These are phyloP conservation scores for Opisthograptis luteolata DNA, from an alignment of 2,888 invertebrate species.

Conservation along the genomic window DNA sequence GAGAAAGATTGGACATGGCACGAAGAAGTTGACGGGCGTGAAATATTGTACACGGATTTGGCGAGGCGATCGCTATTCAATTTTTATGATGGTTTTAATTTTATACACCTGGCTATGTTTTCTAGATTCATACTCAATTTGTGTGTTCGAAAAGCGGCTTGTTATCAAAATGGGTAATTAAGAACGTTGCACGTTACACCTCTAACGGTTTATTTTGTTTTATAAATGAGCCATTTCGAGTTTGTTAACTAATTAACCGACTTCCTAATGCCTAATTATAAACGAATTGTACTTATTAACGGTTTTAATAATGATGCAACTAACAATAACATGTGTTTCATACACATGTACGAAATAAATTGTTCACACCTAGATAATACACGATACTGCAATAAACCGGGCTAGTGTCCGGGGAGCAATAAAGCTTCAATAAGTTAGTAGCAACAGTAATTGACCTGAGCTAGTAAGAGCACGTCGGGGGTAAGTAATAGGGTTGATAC, in stretches of 20 bases:
- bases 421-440: constrained; percentile 32
- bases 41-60: constrained; percentile 64
- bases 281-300: constrained; percentile 7
- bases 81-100: constrained; percentile 46
- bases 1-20: constrained; percentile 67
- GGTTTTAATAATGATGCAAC: not conserved
- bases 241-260: not conserved
- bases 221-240: not conserved
- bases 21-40: constrained; percentile 64
- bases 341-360: constrained; percentile 11
- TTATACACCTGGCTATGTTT: constrained; percentile 28
- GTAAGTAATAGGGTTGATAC: constrained; percentile 30
- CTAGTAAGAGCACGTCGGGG: constrained; percentile 28
- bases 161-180: not conserved
- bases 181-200: not conserved
- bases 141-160: not conserved
- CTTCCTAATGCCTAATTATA: not conserved
- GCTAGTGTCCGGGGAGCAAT: constrained; percentile 23
- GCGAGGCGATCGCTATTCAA: constrained; percentile 50
- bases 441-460: constrained; percentile 29
- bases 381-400: constrained; percentile 23
- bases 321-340: too few relatives aligned
- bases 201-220: not conserved
- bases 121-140: not conserved
- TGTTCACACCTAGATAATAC: constrained; percentile 21